phyloP scores from a whole-genome alignment of 2,113 vertebrate species.

The Ageneiosus marmoratus region DNA sequence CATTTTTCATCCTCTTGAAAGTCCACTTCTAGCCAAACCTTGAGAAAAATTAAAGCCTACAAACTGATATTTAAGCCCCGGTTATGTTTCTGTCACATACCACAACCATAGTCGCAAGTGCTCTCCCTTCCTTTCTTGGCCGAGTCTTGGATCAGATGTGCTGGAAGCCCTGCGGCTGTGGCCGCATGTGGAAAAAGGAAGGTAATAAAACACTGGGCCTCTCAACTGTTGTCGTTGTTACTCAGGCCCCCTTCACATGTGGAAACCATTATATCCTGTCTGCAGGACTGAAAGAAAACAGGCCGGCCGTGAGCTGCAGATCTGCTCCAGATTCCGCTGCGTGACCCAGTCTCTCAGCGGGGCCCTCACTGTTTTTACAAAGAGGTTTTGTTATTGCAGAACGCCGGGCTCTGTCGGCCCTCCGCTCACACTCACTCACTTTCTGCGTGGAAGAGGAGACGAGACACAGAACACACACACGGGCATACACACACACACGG shows the following conservation, averaged over 20 bases:
- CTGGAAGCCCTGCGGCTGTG: slow-evolving; percentile 8
- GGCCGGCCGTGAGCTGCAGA: slow-evolving; percentile 53
- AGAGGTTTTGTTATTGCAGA: slow-evolving; percentile 71
- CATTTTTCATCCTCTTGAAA: slow-evolving; percentile 6
- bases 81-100: slow-evolving; percentile 30
- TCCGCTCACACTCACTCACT: slow-evolving; percentile 47
- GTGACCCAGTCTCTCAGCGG: slow-evolving; percentile 56
- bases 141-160: slow-evolving; percentile 31
- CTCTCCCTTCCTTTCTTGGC: slow-evolving; percentile 28
- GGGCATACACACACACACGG: not conserved
- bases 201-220: slow-evolving; percentile 53
- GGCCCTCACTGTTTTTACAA: slow-evolving; percentile 62
- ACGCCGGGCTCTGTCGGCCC: slow-evolving; percentile 55
- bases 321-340: slow-evolving; percentile 51
- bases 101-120: slow-evolving; percentile 21
- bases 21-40: not conserved
- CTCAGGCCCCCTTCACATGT: slow-evolving; percentile 68
- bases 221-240: slow-evolving; percentile 56
- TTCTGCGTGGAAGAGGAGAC: slow-evolving; percentile 21
- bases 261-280: slow-evolving; percentile 80
- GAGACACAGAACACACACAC: slow-evolving; percentile 18
- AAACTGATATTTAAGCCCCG: slow-evolving; percentile 11
- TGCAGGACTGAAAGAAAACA: slow-evolving; percentile 72
- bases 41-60: slow-evolving; percentile 9
- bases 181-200: slow-evolving; percentile 32